These are phyloP conservation scores for Zaprionus vittiger DNA, from an alignment of 1,140 invertebrate genomes.

Conservation along the genomic window DNA sequence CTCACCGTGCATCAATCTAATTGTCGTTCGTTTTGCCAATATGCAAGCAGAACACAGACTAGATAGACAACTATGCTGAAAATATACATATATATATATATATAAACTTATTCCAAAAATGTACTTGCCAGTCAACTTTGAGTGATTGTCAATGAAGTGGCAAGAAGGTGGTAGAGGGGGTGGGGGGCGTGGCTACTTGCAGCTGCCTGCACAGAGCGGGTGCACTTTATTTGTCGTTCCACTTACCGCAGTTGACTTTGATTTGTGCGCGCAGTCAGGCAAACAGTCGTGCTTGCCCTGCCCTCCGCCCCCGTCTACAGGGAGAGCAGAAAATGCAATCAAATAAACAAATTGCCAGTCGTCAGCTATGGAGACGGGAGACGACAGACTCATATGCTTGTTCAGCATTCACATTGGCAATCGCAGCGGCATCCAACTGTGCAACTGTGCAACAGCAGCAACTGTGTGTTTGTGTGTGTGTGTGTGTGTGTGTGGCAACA, in stretches of 20 bases:
- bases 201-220: conserved; percentile 21
- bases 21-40: conserved; percentile 35
- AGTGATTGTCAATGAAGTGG: conserved; percentile 27
- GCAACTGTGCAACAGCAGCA: not conserved
- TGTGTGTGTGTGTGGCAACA: not conserved
- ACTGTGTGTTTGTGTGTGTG: not conserved
- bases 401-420: conserved; percentile 13
- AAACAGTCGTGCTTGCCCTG: conserved; percentile 25
- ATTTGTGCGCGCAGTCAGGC: conserved; percentile 47
- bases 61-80: not conserved
- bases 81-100: not conserved
- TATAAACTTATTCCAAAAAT: conserved; percentile 22
- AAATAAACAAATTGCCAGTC: conserved; percentile 60
- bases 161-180: not conserved
- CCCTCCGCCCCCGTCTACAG: not conserved
- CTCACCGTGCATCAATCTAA: conserved; percentile 52
- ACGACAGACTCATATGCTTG: conserved; percentile 11
- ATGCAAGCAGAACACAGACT: not conserved
- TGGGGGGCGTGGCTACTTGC: not conserved
- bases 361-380: conserved; percentile 17
- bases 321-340: conserved; percentile 48
- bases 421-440: not conserved
- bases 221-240: conserved; percentile 58
- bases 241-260: conserved; percentile 58
- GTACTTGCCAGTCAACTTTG: conserved; percentile 46